phyloP scores from a whole-genome alignment of 2,113 vertebrate species.

The Dasyornis broadbenti region DNA sequence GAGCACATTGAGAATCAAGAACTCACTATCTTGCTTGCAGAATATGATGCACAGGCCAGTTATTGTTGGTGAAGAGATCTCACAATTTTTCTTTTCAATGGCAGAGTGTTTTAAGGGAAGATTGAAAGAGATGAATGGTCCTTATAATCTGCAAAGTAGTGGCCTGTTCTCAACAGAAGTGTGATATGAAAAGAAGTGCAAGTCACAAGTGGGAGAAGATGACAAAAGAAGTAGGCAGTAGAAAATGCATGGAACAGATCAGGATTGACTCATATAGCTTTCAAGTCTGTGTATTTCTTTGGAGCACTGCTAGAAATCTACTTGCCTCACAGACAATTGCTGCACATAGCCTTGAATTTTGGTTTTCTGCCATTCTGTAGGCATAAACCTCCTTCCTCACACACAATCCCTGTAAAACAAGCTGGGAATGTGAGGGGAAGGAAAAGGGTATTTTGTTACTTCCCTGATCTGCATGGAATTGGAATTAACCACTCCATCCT shows the following conservation, averaged over 20 bases:
- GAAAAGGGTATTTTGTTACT: not conserved
- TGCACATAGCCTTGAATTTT: not conserved
- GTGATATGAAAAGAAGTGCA: slow-evolving; percentile 25
- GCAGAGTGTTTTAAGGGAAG: not conserved
- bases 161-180: slow-evolving; percentile 6
- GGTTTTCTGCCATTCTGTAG: not conserved
- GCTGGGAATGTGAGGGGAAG: not conserved
- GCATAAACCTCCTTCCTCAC: not conserved
- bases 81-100: slow-evolving; percentile 10
- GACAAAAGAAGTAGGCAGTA: slow-evolving; percentile 39
- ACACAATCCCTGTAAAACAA: not conserved
- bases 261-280: not conserved
- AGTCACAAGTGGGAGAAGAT: slow-evolving; percentile 38
- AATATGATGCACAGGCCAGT: not conserved
- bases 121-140: slow-evolving; percentile 13
- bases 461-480: not conserved
- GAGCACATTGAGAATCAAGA: not conserved
- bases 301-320: not conserved
- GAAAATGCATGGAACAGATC: not conserved
- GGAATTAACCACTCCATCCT: not conserved
- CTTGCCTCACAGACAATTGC: not conserved
- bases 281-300: not conserved
- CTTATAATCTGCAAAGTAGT: not conserved
- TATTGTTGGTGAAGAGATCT: slow-evolving; percentile 24
- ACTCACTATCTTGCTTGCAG: not conserved